Conservation (phyloP, 2,888 invertebrate genomes). For the Epinotia nisella region DNA sequence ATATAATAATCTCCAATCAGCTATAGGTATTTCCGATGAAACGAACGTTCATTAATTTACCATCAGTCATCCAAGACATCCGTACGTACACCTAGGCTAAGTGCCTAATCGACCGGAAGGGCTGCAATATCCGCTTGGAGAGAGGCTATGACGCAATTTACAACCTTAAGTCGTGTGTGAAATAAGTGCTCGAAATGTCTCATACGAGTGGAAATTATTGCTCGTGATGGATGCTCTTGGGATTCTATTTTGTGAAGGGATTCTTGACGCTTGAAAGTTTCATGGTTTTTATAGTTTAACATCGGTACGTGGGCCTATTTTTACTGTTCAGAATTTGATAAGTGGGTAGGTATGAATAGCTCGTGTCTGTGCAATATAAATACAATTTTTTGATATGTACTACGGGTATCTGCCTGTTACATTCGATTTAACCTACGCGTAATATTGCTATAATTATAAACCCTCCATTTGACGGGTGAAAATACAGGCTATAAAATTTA, state of each 20-base stretch:
- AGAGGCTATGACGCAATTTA: constrained; percentile 42
- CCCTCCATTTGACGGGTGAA: too few species aligned
- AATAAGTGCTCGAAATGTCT: constrained; percentile 39
- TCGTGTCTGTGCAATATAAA: too few species aligned
- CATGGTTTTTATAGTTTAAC: neutral
- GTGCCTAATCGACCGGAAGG: constrained; percentile 54
- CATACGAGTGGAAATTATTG: constrained; percentile 31
- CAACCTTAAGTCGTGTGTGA: constrained; percentile 43
- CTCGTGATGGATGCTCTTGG: constrained; percentile 10
- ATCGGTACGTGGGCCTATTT: neutral
- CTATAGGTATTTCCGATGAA: constrained; percentile 5
- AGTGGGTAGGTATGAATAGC: too few species aligned
- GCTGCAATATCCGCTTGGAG: constrained; percentile 54
- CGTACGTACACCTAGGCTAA: constrained; percentile 42
- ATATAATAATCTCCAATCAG: neutral
- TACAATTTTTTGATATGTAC: too few species aligned
- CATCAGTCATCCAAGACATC: constrained; percentile 37
- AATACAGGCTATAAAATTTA: too few species aligned
- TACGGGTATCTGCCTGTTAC: too few species aligned
- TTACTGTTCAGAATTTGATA: too few species aligned
- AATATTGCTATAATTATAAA: too few species aligned
- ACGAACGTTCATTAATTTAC: constrained; percentile 35
- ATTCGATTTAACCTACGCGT: too few species aligned
- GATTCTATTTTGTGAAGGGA: constrained; percentile 10
- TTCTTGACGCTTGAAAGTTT: neutral